Percentiles rank a stretch among this genome's conserved stretches.
These are phyloP conservation scores for Ispidina picta DNA, from an alignment of 2,797 vertebrate species.

Conservation along the genomic window DNA sequence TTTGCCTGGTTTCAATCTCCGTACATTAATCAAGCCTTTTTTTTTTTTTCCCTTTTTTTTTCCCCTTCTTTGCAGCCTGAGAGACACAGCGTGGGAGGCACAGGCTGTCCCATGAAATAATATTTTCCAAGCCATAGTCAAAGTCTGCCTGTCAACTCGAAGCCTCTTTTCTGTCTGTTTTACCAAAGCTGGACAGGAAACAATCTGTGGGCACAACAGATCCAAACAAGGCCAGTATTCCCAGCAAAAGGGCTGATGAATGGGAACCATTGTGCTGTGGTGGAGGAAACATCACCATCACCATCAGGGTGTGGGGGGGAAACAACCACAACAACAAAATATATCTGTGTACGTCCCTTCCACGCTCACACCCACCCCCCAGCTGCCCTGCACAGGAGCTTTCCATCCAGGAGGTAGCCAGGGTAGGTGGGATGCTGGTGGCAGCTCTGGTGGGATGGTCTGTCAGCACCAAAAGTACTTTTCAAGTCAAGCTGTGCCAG, in stretches of 20 bases:
- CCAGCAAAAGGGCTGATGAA: slow-evolving; percentile 19
- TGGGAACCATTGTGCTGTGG: slow-evolving; percentile 50
- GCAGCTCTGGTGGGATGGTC: neutral
- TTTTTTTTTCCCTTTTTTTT: neutral
- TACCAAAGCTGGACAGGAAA: slow-evolving; percentile 31
- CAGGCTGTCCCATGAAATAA: slow-evolving; percentile 19
- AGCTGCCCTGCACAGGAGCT: neutral
- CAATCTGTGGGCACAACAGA: slow-evolving; percentile 24
- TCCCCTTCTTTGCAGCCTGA: neutral
- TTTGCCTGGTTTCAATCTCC: slow-evolving; percentile 39
- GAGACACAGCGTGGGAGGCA: slow-evolving; percentile 32
- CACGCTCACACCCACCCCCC: neutral
- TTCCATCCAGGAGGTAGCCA: neutral
- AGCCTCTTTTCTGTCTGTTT: slow-evolving; percentile 29
- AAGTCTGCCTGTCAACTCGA: slow-evolving; percentile 2
- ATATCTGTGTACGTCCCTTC: neutral
- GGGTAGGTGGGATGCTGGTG: neutral
- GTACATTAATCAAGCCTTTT: neutral
- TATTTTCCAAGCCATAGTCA: slow-evolving; percentile 43
- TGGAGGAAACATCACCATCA: slow-evolving; percentile 8
- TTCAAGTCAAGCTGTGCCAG: neutral
- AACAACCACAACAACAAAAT: neutral
- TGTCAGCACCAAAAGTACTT: neutral
- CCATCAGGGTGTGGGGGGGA: neutral
- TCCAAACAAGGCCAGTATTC: neutral